Conservation (phyloP, 2,113 vertebrate species). For the Crotalus horridus region DNA sequence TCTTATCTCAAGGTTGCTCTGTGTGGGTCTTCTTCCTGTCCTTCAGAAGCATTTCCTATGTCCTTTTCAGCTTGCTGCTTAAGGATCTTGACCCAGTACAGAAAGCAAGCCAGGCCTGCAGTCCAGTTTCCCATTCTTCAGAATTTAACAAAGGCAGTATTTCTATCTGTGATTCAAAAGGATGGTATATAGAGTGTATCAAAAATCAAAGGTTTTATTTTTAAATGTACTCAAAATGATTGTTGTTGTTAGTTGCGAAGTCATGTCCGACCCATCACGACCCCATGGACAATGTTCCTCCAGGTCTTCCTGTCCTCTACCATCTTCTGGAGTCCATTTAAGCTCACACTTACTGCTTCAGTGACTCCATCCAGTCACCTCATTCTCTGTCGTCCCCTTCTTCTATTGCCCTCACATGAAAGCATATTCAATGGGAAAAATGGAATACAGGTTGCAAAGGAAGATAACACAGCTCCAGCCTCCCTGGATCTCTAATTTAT, state of each 20-base stretch:
- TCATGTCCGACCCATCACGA: too few relatives aligned
- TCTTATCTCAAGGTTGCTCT: neutral
- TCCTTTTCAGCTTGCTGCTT: neutral
- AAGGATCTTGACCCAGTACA: too few relatives aligned
- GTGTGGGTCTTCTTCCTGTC: neutral
- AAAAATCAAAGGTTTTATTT: constrained; percentile 50
- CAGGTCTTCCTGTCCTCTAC: too few relatives aligned
- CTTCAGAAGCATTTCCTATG: neutral
- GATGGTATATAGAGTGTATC: constrained; percentile 38
- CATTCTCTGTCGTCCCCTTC: too few relatives aligned
- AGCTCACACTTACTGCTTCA: too few relatives aligned
- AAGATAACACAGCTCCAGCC: constrained; percentile 35
- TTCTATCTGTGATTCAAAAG: constrained; percentile 13
- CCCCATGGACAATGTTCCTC: too few relatives aligned
- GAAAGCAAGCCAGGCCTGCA: neutral
- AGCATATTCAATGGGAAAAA: constrained; percentile 38
- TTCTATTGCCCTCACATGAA: constrained; percentile 4
- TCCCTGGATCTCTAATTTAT: constrained; percentile 30
- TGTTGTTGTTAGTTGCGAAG: too few relatives aligned
- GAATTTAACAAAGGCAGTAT: neutral
- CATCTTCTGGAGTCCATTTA: too few relatives aligned
- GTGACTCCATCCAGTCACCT: too few relatives aligned
- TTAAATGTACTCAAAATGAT: constrained; percentile 48
- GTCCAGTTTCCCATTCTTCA: neutral
- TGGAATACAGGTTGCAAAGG: constrained; percentile 34